Conservation (phyloP, 2,888 invertebrate species). For the Leucophenga maculata region DNA sequence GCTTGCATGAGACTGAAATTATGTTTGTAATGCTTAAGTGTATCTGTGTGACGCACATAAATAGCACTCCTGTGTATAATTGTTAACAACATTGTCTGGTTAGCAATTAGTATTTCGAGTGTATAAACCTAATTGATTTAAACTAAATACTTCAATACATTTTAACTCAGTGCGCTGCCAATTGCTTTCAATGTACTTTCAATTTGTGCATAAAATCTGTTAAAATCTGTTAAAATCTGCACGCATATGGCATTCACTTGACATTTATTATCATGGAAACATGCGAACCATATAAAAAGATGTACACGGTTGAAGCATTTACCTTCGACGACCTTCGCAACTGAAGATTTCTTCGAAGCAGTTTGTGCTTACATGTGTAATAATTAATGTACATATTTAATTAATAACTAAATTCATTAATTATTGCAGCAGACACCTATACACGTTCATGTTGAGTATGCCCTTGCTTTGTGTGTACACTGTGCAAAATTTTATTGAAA, state of each 20-base stretch:
- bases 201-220: no score
- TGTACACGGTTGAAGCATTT: background rate
- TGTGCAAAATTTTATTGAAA: no score
- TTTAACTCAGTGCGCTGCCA: background rate
- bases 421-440: background rate
- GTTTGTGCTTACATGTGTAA: background rate
- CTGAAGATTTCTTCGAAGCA: no score
- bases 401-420: constrained; percentile 39
- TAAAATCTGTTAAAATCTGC: background rate
- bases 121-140: constrained; percentile 46
- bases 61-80: no score
- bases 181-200: background rate
- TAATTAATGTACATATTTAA: constrained; percentile 51
- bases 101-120: background rate
- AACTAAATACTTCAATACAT: constrained; percentile 27
- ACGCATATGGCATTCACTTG: constrained; percentile 19
- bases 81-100: background rate
- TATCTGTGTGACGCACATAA: background rate
- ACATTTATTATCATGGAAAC: constrained; percentile 28
- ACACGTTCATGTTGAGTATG: no score
- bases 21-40: background rate
- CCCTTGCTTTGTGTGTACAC: no score
- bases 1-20: background rate
- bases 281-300: background rate
- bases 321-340: no score